Base-by-base conservation (phyloP, 92 coral and sea anemone genomes). In the Plumapathes pennacea region DNA sequence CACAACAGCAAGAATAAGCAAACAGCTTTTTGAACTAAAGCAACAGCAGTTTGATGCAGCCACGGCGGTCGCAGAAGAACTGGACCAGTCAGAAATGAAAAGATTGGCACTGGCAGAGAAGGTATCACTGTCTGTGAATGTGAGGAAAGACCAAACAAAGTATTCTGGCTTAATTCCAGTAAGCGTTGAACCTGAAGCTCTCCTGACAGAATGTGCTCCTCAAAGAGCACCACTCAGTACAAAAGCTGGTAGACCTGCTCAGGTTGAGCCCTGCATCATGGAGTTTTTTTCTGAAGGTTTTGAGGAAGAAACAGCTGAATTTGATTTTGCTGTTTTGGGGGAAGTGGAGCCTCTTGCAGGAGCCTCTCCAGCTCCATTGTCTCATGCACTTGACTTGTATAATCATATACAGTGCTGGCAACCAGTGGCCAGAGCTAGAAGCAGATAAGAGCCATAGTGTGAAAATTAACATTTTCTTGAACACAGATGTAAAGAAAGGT, bases 401-500 rank as follows among this genome's bases (percentile, higher is more conserved):
- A 64, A 76, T 23, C 99, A 80, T 41, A 64, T 84, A 70, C 65
- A 76, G 29, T 88, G 99, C 62, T 94, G 99, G 99, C 85, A 84
- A 30, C n/a, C n/a, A n/a, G n/a, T n/a, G n/a, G n/a, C n/a, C n/a
- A n/a, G n/a, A n/a, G n/a, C n/a, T n/a, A n/a, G n/a, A n/a, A n/a
- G n/a, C n/a, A n/a, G n/a, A n/a, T n/a, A n/a, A n/a, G n/a, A n/a
- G n/a, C n/a, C n/a, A n/a, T n/a, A n/a, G n/a, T n/a, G n/a, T n/a
- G n/a, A n/a, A n/a, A n/a, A n/a, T n/a, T n/a, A n/a, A n/a, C n/a
- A n/a, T n/a, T n/a, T n/a, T n/a, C n/a, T n/a, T n/a, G n/a, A n/a
- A n/a, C n/a, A n/a, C n/a, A n/a, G n/a, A n/a, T n/a, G n/a, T n/a
- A n/a, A n/a, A n/a, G n/a, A n/a, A n/a, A n/a, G n/a, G n/a, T n/a